Evolutionary conservation across 2,888 invertebrate species (phyloP).

Genomic region (Nymphalis urticae): DNA sequence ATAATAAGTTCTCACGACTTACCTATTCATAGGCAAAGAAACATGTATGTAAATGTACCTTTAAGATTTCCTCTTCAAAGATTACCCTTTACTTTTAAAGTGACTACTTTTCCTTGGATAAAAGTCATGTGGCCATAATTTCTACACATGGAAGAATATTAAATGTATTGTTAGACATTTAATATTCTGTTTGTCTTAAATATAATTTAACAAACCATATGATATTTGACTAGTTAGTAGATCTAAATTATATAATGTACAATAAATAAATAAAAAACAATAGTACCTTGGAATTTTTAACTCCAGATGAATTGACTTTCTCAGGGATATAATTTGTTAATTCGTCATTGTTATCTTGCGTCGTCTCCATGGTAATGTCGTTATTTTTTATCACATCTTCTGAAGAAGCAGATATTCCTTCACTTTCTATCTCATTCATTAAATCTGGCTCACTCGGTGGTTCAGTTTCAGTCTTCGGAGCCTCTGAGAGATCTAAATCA

Average conservation of each 20-base stretch:
- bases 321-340: conserved; percentile 24
- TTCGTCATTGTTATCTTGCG: conserved; percentile 38
- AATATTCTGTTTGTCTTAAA: conserved; percentile 28
- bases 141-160: conserved; percentile 31
- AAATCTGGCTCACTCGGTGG: conserved; percentile 45
- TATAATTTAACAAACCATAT: conserved; percentile 20
- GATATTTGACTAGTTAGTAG: conserved; percentile 6
- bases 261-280: conserved; percentile 4
- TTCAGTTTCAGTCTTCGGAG: conserved; percentile 40
- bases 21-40: conserved; percentile 25
- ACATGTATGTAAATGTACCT: conserved; percentile 17
- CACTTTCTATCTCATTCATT: conserved; percentile 46
- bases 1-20: conserved; percentile 18
- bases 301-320: conserved; percentile 16
- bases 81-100: conserved; percentile 25
- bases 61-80: conserved; percentile 25
- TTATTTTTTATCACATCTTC: conserved; percentile 23
- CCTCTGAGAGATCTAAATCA: conserved; percentile 61
- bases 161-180: conserved; percentile 31
- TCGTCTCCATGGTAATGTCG: conserved; percentile 14
- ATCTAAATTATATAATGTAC: conserved; percentile 3
- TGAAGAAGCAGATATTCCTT: conserved; percentile 43
- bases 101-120: conserved; percentile 27
- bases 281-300: conserved; percentile 22
- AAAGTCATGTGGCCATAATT: conserved; percentile 30